These are phyloP conservation scores for Chrysemys picta DNA, from an alignment of 2,113 vertebrate genomes.

Conservation along the genomic window DNA sequence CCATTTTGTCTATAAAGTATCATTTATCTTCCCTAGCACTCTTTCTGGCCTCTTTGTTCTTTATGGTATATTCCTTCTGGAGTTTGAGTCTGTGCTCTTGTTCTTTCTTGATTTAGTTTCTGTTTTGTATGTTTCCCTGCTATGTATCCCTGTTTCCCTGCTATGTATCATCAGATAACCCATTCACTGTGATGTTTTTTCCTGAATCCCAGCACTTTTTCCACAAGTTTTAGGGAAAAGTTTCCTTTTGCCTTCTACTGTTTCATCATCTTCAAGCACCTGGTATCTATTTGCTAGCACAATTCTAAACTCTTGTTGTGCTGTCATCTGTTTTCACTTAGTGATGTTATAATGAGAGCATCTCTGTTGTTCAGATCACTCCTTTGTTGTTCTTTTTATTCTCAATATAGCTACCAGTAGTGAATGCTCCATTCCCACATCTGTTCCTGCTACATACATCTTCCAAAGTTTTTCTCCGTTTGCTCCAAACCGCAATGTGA, in stretches of 20 bases:
- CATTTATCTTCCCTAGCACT: not conserved
- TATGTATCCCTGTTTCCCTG: not conserved
- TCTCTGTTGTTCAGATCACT: not conserved
- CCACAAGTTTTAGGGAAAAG: not conserved
- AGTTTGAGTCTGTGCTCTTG: not conserved
- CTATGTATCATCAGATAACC: not conserved
- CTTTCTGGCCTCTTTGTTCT: not conserved
- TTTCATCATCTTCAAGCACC: not conserved
- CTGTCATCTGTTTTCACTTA: not conserved
- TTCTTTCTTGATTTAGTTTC: not conserved
- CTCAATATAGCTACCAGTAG: not conserved
- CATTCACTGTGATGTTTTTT: not conserved
- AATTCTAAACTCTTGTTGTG: not conserved
- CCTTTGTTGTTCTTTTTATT: not conserved
- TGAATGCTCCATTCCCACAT: not conserved
- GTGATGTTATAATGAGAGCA: not conserved
- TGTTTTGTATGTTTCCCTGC: not conserved
- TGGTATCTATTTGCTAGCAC: not conserved
- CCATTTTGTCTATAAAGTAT: not conserved
- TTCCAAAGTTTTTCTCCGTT: not conserved
- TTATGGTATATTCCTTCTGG: not conserved
- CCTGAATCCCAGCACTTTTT: not conserved
- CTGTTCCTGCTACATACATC: not conserved
- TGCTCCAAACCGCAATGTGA: not conserved
- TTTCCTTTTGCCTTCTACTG: not conserved